phyloP scores from a whole-genome alignment of 1,140 invertebrate species.

The Aphelenchoides avenae region DNA sequence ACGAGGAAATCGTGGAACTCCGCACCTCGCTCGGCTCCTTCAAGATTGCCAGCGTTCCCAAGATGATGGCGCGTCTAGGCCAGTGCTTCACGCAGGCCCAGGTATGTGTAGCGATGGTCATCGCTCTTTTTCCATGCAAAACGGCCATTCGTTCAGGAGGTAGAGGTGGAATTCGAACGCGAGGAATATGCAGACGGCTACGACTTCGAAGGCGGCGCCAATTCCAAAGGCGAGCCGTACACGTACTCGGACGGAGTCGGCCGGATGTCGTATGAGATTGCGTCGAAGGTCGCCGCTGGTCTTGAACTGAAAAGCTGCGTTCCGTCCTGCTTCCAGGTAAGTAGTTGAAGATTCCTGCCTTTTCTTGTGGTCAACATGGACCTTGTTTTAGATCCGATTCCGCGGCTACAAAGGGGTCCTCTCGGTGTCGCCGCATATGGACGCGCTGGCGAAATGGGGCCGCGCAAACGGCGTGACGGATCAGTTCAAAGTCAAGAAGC shows the following conservation, averaged over 20 bases:
- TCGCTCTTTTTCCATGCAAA: constrained; percentile 18
- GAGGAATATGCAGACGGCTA: too few relatives aligned
- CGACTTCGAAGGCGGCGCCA: constrained; percentile 30
- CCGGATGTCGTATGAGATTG: constrained; percentile 29
- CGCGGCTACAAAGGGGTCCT: constrained; percentile 43
- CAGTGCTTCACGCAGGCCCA: constrained; percentile 48
- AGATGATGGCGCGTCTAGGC: constrained; percentile 49
- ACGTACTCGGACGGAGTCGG: constrained; percentile 47
- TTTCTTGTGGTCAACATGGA: constrained; percentile 12
- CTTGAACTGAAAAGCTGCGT: constrained; percentile 32
- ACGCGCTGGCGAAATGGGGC: constrained; percentile 39
- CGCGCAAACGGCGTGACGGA: constrained; percentile 21
- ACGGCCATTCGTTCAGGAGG: neutral
- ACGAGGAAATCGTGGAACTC: too few relatives aligned
- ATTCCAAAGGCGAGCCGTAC: constrained; percentile 39
- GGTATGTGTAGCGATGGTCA: constrained; percentile 14
- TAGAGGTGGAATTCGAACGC: too few relatives aligned
- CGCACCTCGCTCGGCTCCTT: constrained; percentile 32
- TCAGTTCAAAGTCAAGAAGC: constrained; percentile 13
- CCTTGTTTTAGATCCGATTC: constrained; percentile 33
- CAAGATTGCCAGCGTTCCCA: constrained; percentile 37
- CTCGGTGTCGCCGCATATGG: constrained; percentile 28
- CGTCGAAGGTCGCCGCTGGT: constrained; percentile 32
- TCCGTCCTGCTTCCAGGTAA: constrained; percentile 39
- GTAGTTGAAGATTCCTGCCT: too few relatives aligned